Evolutionary conservation across 2,797 vertebrate genomes (phyloP), one percentile per base, ranked within the genome.

Genomic region (Hemibagrus guttatus): DNA sequence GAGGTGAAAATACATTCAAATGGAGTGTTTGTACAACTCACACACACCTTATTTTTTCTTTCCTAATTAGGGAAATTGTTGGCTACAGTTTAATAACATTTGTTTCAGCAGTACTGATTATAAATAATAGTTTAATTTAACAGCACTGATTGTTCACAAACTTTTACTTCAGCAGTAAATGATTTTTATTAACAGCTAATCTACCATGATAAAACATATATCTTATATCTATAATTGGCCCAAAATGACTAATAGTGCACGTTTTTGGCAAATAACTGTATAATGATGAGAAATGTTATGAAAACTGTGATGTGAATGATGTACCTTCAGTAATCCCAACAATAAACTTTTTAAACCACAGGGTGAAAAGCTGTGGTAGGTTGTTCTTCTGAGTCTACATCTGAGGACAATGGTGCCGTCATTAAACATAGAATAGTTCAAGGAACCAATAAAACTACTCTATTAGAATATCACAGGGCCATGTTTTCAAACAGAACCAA

Each of bases 401-500:
- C 61, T 61, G 9, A 39, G 78, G 12, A 64, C 3, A 21, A n/a
- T 6, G 39, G 58, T 81, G 61, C 26, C 4, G 2, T 49, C 23
- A 79, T 59, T 52, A 64, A 49, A 28, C 16, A 9, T n/a, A n/a
- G 58, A n/a, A 54, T 42, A 31, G 19, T 81, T 56, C 28, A 66
- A 66, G 28, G 68, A 80, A 79, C 23, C 14, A 69, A n/a, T 56
- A 58, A 26, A 58, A n/a, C 52, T 81, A 11, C 39, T 39, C 23
- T 16, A 49, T 23, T 16, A 59, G 61, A 19, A 19, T n/a, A 49
- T 72, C 13, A 66, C 21, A 31, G 28, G 28, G 14, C 8, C 7
- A 26, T 89, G 0, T 90, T 16, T 85, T 83, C 59, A 89, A 92
- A 91, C 92, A 91, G 94, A 93, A 12, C 85, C 89, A 63, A 84